Conservation (phyloP, 2,888 invertebrate species). For the Empis stercorea region DNA sequence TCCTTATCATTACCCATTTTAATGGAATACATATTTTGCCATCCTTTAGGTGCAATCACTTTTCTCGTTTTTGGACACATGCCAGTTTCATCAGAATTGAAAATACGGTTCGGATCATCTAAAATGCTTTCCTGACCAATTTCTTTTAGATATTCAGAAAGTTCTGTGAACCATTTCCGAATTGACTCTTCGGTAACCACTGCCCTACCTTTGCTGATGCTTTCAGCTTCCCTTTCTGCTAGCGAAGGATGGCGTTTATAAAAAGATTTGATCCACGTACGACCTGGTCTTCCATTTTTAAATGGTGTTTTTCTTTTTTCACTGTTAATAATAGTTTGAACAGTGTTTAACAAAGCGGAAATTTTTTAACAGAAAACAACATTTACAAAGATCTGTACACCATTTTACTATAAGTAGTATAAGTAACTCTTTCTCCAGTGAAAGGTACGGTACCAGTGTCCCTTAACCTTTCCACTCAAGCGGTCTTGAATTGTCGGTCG, state of each 20-base stretch:
- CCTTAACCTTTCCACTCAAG: background rate
- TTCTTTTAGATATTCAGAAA: background rate
- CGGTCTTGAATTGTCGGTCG: background rate
- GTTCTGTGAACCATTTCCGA: background rate
- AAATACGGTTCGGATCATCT: background rate
- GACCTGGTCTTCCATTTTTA: background rate
- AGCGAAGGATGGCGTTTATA: background rate
- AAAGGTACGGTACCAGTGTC: background rate
- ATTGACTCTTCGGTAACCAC: background rate
- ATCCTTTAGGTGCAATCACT: background rate
- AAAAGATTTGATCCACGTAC: background rate
- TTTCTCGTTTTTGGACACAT: too few relatives aligned
- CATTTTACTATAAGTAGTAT: background rate
- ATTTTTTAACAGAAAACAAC: background rate
- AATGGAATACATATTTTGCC: background rate
- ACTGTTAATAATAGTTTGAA: conserved; percentile 5
- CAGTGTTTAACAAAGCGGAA: conserved; percentile 1
- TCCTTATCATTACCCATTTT: background rate
- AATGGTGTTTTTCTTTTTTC: conserved; percentile 1
- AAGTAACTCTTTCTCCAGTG: background rate
- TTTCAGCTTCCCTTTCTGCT: background rate
- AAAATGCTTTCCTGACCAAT: background rate
- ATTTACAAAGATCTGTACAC: background rate
- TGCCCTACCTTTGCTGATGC: conserved; percentile 1
- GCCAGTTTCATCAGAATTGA: too few relatives aligned